Base-by-base conservation (phyloP, 2,888 invertebrate genomes). In the Zele albiditarsus region DNA sequence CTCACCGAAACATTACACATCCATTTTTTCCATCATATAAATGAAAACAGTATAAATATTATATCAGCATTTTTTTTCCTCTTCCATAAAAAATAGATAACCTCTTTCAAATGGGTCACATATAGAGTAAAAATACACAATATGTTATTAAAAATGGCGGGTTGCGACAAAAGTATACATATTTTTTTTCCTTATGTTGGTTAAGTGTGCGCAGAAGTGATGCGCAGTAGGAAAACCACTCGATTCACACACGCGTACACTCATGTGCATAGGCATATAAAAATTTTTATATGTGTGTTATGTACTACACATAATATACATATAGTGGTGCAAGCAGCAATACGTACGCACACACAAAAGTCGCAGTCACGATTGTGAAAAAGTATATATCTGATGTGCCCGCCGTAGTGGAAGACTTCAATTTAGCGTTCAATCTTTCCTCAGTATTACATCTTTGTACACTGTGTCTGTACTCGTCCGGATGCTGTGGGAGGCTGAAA, bases 401-500 rank as follows among this genome's bases (percentile, higher is more conserved):
- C 49, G 46, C 49, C 53, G 68, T 68, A 68, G 66, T 68, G 28
- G 53, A 46, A 49, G 42, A 38, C 25, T 27, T 60, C 23, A 57
- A 57, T 70, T 31, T 60, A 14, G 5, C 62, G 16, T 69, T 46
- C 38, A 71, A 38, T 38, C 38, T 27, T 62, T 62, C 62, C 71
- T 62, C 71, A 71, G 71, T 71, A 71, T 71, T 71, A 71, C 42
- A 62, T 62, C 27, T 53, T 20, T 46, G 25, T 70, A 62, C 27
- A 46, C 71, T 62, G 62, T 58, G 60, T 8, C 33, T 60, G 49
- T 71, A 75, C 23, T 62, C 71, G 62, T 75, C 62, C 75, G 71
- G 68, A 72, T 75, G 75, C 71, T 75, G 71, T 75, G 71, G 67
- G 68, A 38, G 71, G 53, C 53, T 20, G 66, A 62, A 67, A 67